Evolutionary conservation across 2,888 invertebrate species (phyloP).

Genomic region (Epinotia brunnichana): DNA sequence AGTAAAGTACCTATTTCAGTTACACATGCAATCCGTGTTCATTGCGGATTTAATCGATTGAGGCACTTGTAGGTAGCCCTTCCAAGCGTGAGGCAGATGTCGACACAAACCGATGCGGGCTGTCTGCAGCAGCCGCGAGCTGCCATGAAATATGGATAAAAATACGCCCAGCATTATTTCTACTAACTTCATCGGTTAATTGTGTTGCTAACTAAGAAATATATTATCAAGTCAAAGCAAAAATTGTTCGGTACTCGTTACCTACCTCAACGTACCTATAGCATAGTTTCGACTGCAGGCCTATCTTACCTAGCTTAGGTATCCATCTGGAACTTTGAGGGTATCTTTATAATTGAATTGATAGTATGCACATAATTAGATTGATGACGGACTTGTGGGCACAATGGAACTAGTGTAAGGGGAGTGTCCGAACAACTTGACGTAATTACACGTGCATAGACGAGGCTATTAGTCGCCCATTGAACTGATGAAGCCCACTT

Average conservation of each 20-base stretch:
- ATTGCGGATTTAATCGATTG: slow-evolving; percentile 25
- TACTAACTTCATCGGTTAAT: neutral
- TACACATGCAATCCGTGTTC: slow-evolving; percentile 25
- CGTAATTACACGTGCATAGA: slow-evolving; percentile 57
- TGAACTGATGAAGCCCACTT: slow-evolving; percentile 49
- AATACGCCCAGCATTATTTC: neutral
- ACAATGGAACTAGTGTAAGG: slow-evolving; percentile 48
- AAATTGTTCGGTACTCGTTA: no score
- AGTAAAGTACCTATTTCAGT: slow-evolving; percentile 6
- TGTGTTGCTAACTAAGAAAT: neutral
- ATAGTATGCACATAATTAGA: slow-evolving; percentile 26
- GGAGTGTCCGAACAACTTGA: slow-evolving; percentile 47
- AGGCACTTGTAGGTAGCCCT: slow-evolving; percentile 26
- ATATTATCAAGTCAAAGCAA: no score
- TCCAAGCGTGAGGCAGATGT: slow-evolving; percentile 36
- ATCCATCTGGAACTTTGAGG: neutral
- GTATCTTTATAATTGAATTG: slow-evolving; percentile 6
- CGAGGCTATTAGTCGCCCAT: slow-evolving; percentile 59
- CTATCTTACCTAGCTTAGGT: neutral
- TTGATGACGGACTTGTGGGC: slow-evolving; percentile 32
- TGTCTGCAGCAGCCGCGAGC: slow-evolving; percentile 15
- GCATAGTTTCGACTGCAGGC: neutral
- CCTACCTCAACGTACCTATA: no score
- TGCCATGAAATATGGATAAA: slow-evolving; percentile 21
- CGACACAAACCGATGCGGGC: slow-evolving; percentile 36